Percentiles rank a stretch among this genome's conserved stretches.
phyloP scores from a whole-genome alignment of 1,140 invertebrate species.

The Nixonia krombeini region DNA sequence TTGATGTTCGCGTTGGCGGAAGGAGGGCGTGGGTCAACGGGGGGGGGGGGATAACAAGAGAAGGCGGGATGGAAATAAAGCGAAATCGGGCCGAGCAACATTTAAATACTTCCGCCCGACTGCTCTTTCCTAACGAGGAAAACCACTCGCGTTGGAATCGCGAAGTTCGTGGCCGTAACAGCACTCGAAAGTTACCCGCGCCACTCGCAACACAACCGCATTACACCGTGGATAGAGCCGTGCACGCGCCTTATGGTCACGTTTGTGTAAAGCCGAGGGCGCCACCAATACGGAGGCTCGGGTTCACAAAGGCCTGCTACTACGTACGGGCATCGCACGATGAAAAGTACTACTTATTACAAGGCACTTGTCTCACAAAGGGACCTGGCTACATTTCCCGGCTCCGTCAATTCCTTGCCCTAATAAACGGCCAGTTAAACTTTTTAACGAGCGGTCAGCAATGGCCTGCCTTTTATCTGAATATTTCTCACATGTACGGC shows the following conservation, averaged over 20 bases:
- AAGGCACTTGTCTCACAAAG: conserved; percentile 43
- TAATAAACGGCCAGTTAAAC: conserved; percentile 52
- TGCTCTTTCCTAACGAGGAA: conserved; percentile 50
- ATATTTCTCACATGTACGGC: conserved; percentile 29
- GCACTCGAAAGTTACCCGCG: conserved; percentile 60
- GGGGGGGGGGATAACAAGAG: conserved; percentile 20
- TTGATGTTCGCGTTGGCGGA: too few species aligned
- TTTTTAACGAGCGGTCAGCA: conserved; percentile 58
- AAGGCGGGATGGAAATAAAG: neutral
- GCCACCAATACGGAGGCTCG: conserved; percentile 30
- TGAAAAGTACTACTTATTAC: conserved; percentile 41
- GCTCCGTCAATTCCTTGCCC: conserved; percentile 48
- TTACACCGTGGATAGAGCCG: conserved; percentile 41
- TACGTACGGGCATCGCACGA: conserved; percentile 24
- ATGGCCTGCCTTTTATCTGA: conserved; percentile 24
- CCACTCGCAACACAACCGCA: conserved; percentile 55
- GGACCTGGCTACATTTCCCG: conserved; percentile 51
- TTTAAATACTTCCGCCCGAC: conserved; percentile 47
- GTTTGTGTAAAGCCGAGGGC: conserved; percentile 20
- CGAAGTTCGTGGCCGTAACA: conserved; percentile 50
- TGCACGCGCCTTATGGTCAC: conserved; percentile 38
- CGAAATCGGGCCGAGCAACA: conserved; percentile 11
- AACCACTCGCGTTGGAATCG: conserved; percentile 31
- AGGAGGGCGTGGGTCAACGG: too few species aligned
- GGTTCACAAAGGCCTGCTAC: conserved; percentile 26